These are phyloP conservation scores for Paradisaea rubra DNA, from an alignment of 2,113 vertebrate genomes.

Conservation along the genomic window DNA sequence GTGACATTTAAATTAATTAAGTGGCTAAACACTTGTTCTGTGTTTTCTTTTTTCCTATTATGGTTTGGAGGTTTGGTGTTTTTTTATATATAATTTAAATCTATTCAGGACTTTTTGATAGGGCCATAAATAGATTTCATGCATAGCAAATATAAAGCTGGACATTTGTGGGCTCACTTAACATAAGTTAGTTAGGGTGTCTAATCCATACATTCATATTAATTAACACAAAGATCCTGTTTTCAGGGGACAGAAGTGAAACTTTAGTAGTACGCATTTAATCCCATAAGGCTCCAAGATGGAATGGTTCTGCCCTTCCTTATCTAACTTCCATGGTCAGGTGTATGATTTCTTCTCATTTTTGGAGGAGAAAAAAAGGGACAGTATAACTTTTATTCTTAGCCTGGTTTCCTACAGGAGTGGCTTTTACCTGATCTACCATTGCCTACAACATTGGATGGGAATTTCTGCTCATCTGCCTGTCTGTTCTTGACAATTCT, in stretches of 20 bases:
- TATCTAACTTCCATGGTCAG: background rate
- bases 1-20: slow-evolving; percentile 24
- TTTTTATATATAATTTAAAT: background rate
- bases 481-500: background rate
- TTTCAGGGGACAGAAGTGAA: background rate
- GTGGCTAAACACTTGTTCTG: slow-evolving; percentile 23
- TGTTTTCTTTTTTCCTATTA: background rate
- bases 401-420: background rate
- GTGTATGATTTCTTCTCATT: background rate
- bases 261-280: background rate
- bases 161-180: background rate
- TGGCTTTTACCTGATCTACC: background rate
- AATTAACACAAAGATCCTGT: background rate
- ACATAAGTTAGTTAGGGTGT: background rate
- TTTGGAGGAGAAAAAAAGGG: background rate
- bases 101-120: background rate
- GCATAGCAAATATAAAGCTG: background rate
- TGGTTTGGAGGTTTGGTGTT: background rate
- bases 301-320: background rate
- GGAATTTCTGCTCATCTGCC: background rate
- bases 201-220: background rate
- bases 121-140: background rate
- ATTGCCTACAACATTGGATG: background rate
- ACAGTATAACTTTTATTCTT: background rate
- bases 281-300: background rate